Evolutionary conservation across 2,113 vertebrate species (phyloP).

Genomic region (Tachysurus fulvidraco): DNA sequence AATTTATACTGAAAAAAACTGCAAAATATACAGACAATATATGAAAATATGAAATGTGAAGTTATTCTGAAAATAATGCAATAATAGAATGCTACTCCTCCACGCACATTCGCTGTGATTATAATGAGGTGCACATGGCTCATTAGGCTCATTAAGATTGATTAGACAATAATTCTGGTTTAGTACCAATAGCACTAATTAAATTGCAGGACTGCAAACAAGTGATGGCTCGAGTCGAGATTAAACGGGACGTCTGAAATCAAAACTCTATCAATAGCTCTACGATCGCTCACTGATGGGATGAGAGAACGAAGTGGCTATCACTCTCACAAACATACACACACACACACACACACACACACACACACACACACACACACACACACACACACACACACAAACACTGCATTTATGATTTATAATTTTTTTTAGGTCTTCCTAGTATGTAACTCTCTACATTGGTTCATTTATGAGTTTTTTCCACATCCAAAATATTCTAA

Average conservation of each 20-base stretch:
- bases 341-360: neutral
- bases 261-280: neutral
- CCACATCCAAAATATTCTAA: neutral
- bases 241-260: neutral
- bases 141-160: neutral
- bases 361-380: too few species aligned
- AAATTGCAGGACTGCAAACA: neutral
- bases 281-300: neutral
- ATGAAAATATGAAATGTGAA: neutral
- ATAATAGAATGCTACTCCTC: neutral
- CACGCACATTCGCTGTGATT: neutral
- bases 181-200: neutral
- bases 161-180: neutral
- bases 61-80: constrained; percentile 3
- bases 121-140: neutral
- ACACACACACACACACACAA: too few species aligned
- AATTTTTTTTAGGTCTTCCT: neutral
- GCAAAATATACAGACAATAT: too few species aligned
- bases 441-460: neutral
- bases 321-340: neutral
- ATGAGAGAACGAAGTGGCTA: neutral
- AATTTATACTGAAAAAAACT: too few species aligned
- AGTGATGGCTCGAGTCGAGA: neutral
- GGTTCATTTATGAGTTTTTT: neutral
- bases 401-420: neutral